Evolutionary conservation across 2,888 invertebrate species (phyloP).

Genomic region (Ceraclea dissimilis): DNA sequence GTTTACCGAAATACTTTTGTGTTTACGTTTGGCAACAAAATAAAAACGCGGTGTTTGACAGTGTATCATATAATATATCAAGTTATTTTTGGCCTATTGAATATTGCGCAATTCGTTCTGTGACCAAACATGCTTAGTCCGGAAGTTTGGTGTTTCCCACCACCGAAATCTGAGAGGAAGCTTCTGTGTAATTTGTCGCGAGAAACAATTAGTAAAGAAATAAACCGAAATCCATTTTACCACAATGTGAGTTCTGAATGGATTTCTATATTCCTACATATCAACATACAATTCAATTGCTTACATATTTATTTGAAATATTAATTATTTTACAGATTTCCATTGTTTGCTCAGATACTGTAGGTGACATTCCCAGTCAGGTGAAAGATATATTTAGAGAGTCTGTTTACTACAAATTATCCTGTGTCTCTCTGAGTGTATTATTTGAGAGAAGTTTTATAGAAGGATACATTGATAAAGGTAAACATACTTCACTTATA

Average conservation of each 20-base stretch:
- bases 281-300: conserved; percentile 26
- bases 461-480: conserved; percentile 49
- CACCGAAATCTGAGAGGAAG: conserved; percentile 30
- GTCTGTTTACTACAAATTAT: conserved; percentile 48
- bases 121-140: conserved; percentile 47
- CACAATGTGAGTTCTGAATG: conserved; percentile 40
- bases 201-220: conserved; percentile 17
- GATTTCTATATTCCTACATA: conserved; percentile 10
- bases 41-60: no score
- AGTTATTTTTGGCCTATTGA: no score
- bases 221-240: conserved; percentile 43
- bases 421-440: conserved; percentile 37
- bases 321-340: conserved; percentile 39
- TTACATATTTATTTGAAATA: conserved; percentile 25
- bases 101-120: conserved; percentile 16
- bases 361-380: conserved; percentile 35
- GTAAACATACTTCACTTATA: conserved; percentile 37
- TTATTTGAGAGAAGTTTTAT: conserved; percentile 45
- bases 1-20: no score
- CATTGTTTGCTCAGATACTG: conserved; percentile 45
- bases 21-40: no score
- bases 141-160: conserved; percentile 47
- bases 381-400: conserved; percentile 36
- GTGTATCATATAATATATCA: no score
- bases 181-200: conserved; percentile 4